Base-by-base conservation (phyloP, 2,113 vertebrate genomes). In the Labrus mixtus region DNA sequence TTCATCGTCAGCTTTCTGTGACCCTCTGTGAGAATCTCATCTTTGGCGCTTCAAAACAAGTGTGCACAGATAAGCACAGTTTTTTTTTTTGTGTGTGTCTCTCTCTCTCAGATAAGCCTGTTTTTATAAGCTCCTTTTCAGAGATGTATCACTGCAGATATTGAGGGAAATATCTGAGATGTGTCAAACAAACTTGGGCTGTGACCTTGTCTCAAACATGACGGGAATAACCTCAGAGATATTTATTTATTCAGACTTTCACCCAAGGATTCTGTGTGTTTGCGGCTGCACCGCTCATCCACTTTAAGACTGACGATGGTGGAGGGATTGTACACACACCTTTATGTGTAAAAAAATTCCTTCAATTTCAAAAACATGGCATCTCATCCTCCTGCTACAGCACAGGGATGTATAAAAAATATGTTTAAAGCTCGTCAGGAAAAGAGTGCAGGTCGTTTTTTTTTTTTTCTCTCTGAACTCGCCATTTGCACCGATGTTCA, bases 1-100 rank as follows among this genome's bases (percentile, higher is more conserved):
- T 85, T 89, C 54, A 83, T 76, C 9, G 48, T 43, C 25, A 45
- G 70, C 50, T 87, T 79, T 78, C 67, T 10, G n/a, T 83, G 72
- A 60, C 76, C n/a, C 41, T 59, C n/a, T n/a, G n/a, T n/a, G 16
- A 58, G 45, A 62, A 56, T 74, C 36, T 66, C 20, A 25, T 64
- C 23, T 23, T 41, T 29, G 6, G 23, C 29, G 57, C 45, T 45
- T 71, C 57, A 17, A 60, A 73, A 72, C 37, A 66, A 45, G 41
- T 17, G 51, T 39, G 15, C 43, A 65, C 6, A 67, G 76, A 76
- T 68, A 73, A 61, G 39, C 29, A 25, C 10, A 29, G 19, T 19
- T 53, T 25, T 66, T 66, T 50, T 69, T n/a, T n/a, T n/a, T n/a
- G n/a, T n/a, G n/a, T n/a, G n/a, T 36, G 4, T 19, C 2, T 33